Conservation (phyloP, 2,888 invertebrate genomes). For the Luperina nickerlii region DNA sequence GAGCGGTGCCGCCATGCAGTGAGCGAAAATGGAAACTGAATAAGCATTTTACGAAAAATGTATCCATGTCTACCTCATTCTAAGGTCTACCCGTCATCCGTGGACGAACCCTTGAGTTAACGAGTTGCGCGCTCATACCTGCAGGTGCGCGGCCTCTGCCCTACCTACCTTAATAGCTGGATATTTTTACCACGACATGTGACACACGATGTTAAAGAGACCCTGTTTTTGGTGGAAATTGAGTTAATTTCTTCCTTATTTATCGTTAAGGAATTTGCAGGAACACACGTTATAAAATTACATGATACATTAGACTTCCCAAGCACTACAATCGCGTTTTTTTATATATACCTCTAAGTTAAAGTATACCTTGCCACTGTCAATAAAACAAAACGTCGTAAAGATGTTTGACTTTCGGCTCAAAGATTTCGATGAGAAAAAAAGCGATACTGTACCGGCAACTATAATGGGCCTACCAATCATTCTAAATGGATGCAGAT, state of each 20-base stretch:
- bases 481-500: too few species aligned
- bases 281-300: background rate
- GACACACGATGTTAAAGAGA: constrained; percentile 8
- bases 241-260: background rate
- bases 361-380: background rate
- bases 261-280: background rate
- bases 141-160: constrained; percentile 69
- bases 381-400: background rate
- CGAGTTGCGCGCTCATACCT: constrained; percentile 76
- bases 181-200: constrained; percentile 54
- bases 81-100: constrained; percentile 68
- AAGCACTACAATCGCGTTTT: background rate
- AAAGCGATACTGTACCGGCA: background rate
- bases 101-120: constrained; percentile 80
- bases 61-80: constrained; percentile 15
- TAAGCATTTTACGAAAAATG: background rate
- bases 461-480: background rate
- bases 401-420: background rate
- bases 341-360: background rate
- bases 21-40: background rate
- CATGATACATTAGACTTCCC: background rate
- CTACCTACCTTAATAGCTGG: constrained; percentile 39
- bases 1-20: background rate
- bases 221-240: background rate
- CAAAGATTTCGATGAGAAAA: background rate